Percentiles rank a stretch among this genome's conserved stretches.
phyloP scores from a whole-genome alignment of 2,113 vertebrate species.

The Cochlearius cochlearius region DNA sequence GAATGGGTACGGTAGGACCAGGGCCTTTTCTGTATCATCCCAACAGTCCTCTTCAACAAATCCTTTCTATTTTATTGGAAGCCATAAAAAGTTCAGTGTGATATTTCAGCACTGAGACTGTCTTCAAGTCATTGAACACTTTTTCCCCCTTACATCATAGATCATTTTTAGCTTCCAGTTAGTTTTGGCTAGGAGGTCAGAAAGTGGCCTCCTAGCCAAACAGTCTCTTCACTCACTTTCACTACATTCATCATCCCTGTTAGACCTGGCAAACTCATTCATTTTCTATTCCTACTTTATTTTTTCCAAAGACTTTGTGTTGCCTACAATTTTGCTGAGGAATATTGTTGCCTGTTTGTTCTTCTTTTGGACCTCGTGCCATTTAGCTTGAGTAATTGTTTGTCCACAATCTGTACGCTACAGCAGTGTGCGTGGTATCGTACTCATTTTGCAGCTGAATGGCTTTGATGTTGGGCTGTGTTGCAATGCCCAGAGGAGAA shows the following conservation, averaged over 20 bases:
- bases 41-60: neutral
- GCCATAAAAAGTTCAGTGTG: neutral
- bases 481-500: neutral
- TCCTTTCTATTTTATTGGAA: neutral
- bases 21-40: neutral
- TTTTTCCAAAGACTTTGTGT: neutral
- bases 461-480: neutral
- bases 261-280: neutral
- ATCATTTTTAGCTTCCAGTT: neutral
- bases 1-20: neutral
- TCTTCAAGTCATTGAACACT: neutral
- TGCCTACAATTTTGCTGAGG: neutral
- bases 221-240: neutral
- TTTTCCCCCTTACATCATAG: neutral
- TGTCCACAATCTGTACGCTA: neutral
- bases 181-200: neutral
- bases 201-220: neutral
- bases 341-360: neutral
- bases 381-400: neutral
- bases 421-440: neutral
- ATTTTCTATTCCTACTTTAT: neutral
- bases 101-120: neutral
- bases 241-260: neutral
- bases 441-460: neutral
- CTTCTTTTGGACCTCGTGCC: neutral